Evolutionary conservation across 2,113 vertebrate species (phyloP).

Genomic region (Turnix velox): DNA sequence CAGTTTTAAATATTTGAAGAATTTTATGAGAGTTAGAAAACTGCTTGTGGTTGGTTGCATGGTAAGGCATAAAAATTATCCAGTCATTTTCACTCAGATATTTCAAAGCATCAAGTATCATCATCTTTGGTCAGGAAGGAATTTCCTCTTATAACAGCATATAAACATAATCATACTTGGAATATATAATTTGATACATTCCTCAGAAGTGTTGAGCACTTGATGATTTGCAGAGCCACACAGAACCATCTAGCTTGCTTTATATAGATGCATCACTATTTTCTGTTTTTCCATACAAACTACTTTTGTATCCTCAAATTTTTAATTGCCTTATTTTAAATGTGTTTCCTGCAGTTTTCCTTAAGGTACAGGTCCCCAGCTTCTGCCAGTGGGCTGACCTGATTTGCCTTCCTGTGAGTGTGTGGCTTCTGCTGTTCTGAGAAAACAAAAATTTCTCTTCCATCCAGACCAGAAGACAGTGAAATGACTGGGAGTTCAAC

Average conservation of each 20-base stretch:
- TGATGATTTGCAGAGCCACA: neutral
- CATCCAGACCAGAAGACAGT: neutral
- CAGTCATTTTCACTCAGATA: slow-evolving; percentile 28
- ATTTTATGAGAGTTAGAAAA: slow-evolving; percentile 27
- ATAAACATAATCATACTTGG: slow-evolving; percentile 20
- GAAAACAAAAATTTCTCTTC: neutral
- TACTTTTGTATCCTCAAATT: neutral
- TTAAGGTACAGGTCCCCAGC: neutral
- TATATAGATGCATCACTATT: neutral
- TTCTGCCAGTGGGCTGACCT: neutral
- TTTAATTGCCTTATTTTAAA: neutral
- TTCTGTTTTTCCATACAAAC: neutral
- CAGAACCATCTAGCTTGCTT: neutral
- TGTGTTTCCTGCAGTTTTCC: neutral
- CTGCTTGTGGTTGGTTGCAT: slow-evolving; percentile 45
- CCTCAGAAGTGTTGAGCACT: neutral
- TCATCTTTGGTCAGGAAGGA: slow-evolving; percentile 30
- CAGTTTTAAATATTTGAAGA: neutral
- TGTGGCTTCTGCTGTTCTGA: neutral
- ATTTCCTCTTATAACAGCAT: slow-evolving; percentile 8
- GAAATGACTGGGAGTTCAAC: neutral
- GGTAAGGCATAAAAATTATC: slow-evolving; percentile 45
- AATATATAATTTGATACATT: neutral
- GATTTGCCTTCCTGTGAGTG: neutral
- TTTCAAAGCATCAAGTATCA: slow-evolving; percentile 17